Evolutionary conservation across 2,113 vertebrate genomes (phyloP).

Genomic region (Calonectris borealis): DNA sequence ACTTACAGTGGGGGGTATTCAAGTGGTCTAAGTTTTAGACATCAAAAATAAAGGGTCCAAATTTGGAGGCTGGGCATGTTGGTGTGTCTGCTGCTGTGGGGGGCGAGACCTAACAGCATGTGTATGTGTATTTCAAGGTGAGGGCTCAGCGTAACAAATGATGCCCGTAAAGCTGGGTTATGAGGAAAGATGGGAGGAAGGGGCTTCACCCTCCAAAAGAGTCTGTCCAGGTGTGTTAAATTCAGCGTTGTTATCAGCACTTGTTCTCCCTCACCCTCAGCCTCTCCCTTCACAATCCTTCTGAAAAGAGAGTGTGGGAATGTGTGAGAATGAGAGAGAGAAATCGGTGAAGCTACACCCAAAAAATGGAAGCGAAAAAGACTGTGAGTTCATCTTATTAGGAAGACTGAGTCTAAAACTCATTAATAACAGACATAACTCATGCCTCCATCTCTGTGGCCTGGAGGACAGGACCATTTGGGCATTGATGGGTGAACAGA

Average conservation of each 20-base stretch:
- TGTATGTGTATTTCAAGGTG: rapidly evolving
- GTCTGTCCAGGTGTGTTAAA: not conserved
- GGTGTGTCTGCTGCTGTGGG: not conserved
- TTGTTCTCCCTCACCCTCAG: not conserved
- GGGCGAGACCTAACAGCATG: rapidly evolving
- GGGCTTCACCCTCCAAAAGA: not conserved
- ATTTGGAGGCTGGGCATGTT: not conserved
- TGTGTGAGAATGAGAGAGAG: not conserved
- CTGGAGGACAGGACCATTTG: not conserved
- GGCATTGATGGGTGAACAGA: not conserved
- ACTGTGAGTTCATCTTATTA: not conserved
- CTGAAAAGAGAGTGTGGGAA: not conserved
- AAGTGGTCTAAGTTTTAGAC: not conserved
- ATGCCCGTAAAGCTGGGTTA: not conserved
- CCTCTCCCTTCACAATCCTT: not conserved
- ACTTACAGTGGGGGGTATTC: not conserved
- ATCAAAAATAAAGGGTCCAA: not conserved
- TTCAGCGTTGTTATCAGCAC: rapidly evolving
- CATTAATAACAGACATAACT: not conserved
- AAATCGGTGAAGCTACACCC: not conserved
- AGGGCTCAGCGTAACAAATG: not conserved
- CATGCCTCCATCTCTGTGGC: not conserved
- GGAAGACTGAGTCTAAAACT: not conserved
- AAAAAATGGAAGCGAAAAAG: not conserved
- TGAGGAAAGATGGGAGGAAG: not conserved